A percentile compares a stretch with the other conserved stretches of the same genome.
Evolutionary conservation across 1,140 invertebrate genomes (phyloP).

Genomic region (Cherax quadricarinatus): DNA sequence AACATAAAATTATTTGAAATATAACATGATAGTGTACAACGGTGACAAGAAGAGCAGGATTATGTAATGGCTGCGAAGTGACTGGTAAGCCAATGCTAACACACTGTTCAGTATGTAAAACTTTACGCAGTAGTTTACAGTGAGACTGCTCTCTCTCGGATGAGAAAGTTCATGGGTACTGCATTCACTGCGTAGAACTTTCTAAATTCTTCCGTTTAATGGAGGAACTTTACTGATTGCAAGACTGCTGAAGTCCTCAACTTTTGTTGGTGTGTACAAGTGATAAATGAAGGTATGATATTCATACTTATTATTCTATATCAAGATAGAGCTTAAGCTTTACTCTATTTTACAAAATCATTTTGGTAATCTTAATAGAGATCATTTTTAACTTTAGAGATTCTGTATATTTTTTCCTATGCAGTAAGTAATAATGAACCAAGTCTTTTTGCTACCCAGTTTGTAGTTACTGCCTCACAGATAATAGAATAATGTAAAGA

Average conservation of each 20-base stretch:
- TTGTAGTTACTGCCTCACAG: conserved; percentile 71
- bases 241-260: conserved; percentile 63
- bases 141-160: conserved; percentile 43
- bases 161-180: conserved; percentile 46
- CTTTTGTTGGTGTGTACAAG: conserved; percentile 65
- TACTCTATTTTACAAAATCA: conserved; percentile 66
- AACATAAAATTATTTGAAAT: background rate
- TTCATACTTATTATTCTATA: conserved; percentile 58
- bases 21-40: conserved; percentile 6
- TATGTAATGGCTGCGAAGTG: conserved; percentile 21
- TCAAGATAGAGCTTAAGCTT: conserved; percentile 73
- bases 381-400: conserved; percentile 65
- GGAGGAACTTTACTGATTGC: conserved; percentile 49
- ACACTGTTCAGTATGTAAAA: background rate
- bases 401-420: conserved; percentile 72
- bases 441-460: conserved; percentile 65
- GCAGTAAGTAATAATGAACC: conserved; percentile 70
- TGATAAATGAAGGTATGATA: conserved; percentile 71
- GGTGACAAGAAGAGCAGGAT: conserved; percentile 15
- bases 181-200: conserved; percentile 63
- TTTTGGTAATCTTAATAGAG: conserved; percentile 70
- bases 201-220: conserved; percentile 51
- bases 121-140: conserved; percentile 41
- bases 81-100: background rate
- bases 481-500: conserved; percentile 71